Conservation (phyloP, 2,888 invertebrate genomes). For the Choreutis nemorana region DNA sequence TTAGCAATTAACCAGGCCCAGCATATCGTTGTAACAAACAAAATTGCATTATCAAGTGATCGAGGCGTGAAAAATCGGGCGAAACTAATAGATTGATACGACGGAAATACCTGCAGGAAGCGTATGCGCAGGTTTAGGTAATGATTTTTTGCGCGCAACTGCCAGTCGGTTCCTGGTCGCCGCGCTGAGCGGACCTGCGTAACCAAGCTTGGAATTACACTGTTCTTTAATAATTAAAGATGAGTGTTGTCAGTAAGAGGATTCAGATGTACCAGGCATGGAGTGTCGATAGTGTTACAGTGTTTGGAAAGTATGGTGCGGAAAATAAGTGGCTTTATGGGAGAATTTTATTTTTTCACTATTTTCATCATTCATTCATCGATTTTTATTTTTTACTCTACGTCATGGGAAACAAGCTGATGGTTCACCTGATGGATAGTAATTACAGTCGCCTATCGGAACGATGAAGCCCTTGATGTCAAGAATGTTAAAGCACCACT, state of each 20-base stretch:
- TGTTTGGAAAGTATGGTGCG: not conserved
- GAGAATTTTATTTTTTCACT: constrained; percentile 1
- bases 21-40: too few species aligned
- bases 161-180: constrained; percentile 28
- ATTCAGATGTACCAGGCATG: constrained; percentile 11
- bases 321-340: too few species aligned
- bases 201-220: constrained; percentile 2
- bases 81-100: constrained; percentile 26
- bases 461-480: too few species aligned
- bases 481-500: too few species aligned
- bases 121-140: constrained; percentile 31
- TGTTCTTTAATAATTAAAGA: constrained; percentile 16
- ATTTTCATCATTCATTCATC: not conserved
- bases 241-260: constrained; percentile 24
- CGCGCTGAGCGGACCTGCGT: constrained; percentile 20
- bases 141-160: constrained; percentile 25
- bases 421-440: too few species aligned
- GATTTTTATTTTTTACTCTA: too few species aligned
- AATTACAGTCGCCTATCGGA: too few species aligned
- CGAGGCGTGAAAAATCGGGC: constrained; percentile 24
- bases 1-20: too few species aligned
- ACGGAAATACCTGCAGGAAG: constrained; percentile 25
- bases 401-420: too few species aligned
- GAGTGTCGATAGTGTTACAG: not conserved
- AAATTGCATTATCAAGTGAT: too few species aligned